Evolutionary conservation across 2,888 invertebrate genomes (phyloP).

Genomic region (Netelia fuscicornis): DNA sequence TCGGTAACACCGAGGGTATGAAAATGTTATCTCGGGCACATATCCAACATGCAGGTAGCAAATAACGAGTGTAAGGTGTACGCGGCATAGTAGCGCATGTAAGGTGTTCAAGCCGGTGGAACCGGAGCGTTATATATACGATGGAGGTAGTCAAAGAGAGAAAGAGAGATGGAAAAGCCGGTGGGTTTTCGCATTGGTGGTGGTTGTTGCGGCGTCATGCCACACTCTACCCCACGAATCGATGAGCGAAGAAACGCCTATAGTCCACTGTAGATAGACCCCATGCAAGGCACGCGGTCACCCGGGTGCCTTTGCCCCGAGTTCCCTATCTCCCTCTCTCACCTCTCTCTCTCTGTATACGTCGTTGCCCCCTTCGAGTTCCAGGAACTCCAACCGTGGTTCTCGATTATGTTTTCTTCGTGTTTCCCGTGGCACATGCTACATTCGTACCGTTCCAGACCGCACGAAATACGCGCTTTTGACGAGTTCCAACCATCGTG

Average conservation of each 20-base stretch:
- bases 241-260: slow-evolving; percentile 66
- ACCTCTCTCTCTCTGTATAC: not conserved
- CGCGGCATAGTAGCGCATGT: not conserved
- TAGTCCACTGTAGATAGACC: slow-evolving; percentile 53
- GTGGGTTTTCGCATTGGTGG: slow-evolving; percentile 42
- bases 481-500: slow-evolving; percentile 19
- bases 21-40: not conserved
- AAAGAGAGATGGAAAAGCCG: slow-evolving; percentile 35
- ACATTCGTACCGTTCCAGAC: slow-evolving; percentile 12
- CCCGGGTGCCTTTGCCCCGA: slow-evolving; percentile 64
- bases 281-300: slow-evolving; percentile 68
- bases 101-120: not conserved
- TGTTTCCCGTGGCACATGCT: slow-evolving; percentile 23
- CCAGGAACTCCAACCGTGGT: slow-evolving; percentile 65
- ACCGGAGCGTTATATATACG: not conserved
- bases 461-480: slow-evolving; percentile 14
- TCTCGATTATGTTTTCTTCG: slow-evolving; percentile 40
- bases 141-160: too few species aligned
- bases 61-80: not conserved
- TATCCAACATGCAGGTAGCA: not conserved
- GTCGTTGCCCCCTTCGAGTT: slow-evolving; percentile 49
- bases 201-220: slow-evolving; percentile 59
- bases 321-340: slow-evolving; percentile 2
- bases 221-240: slow-evolving; percentile 65
- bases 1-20: not conserved